These are phyloP conservation scores for Zeus faber DNA, from an alignment of 2,113 vertebrate genomes.

Conservation along the genomic window DNA sequence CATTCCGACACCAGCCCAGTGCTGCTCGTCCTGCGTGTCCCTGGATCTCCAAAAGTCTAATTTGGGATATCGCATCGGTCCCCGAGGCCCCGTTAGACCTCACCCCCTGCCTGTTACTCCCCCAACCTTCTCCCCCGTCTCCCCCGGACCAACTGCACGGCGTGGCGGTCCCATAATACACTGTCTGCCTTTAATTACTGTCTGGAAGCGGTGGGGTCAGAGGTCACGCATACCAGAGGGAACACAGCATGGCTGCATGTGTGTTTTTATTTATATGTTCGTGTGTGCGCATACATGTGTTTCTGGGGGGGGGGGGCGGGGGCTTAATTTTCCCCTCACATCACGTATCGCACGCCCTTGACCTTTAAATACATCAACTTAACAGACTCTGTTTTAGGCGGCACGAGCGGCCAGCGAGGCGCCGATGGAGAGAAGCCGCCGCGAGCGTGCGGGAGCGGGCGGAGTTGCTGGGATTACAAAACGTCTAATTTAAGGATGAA, in stretches of 20 bases:
- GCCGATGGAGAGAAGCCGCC: slow-evolving; percentile 26
- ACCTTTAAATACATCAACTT: slow-evolving; percentile 17
- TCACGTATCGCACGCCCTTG: slow-evolving; percentile 30
- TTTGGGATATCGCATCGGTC: slow-evolving; percentile 55
- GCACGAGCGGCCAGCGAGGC: slow-evolving; percentile 35
- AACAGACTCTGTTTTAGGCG: slow-evolving; percentile 33
- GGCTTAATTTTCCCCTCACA: slow-evolving; percentile 32
- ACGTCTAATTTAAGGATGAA: slow-evolving; percentile 47
- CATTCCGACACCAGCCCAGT: slow-evolving; percentile 50
- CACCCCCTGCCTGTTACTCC: background rate
- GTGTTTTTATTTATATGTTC: slow-evolving; percentile 11
- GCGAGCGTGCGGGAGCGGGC: no score
- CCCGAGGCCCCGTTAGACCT: slow-evolving; percentile 31
- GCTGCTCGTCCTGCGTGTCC: slow-evolving; percentile 27
- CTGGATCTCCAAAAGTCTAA: slow-evolving; percentile 54
- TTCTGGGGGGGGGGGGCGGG: no score
- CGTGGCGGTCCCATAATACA: slow-evolving; percentile 52
- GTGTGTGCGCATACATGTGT: slow-evolving; percentile 24
- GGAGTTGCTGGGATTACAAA: no score
- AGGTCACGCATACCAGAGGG: slow-evolving; percentile 52
- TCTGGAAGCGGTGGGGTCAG: slow-evolving; percentile 59
- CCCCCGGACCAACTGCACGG: slow-evolving; percentile 57
- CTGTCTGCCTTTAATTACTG: slow-evolving; percentile 66
- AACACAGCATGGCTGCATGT: slow-evolving; percentile 34
- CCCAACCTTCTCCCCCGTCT: slow-evolving; percentile 24